These are phyloP conservation scores for Sciurus carolinensis DNA, from an alignment of 2,797 vertebrate genomes.

Conservation along the genomic window DNA sequence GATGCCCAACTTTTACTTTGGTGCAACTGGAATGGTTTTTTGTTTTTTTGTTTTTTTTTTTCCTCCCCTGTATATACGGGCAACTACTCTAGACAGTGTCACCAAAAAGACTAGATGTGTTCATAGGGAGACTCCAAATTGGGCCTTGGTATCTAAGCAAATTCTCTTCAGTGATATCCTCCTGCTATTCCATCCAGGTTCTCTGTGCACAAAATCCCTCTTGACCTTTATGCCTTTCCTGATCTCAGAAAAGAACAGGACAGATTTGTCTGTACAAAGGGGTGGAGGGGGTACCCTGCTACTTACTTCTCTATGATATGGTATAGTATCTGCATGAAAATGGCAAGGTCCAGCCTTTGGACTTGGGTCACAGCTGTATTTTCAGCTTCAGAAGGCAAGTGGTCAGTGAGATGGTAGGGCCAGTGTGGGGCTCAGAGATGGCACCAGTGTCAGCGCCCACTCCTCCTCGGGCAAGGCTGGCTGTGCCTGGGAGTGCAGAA, in stretches of 20 bases:
- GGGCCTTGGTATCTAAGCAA: not conserved
- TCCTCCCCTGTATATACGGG: not conserved
- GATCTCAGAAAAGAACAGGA: not conserved
- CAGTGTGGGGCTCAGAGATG: not conserved
- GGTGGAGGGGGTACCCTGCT: too few relatives aligned
- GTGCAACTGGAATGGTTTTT: not conserved
- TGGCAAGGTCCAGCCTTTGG: not conserved
- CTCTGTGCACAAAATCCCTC: not conserved
- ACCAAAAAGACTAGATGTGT: not conserved
- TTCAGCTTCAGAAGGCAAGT: not conserved
- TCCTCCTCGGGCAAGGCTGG: not conserved
- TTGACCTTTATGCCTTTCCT: not conserved
- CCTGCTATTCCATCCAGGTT: not conserved
- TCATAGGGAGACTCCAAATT: not conserved
- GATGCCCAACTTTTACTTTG: not conserved
- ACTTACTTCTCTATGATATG: not conserved
- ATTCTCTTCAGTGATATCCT: not conserved
- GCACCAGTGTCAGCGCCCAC: not conserved
- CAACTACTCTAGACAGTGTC: not conserved
- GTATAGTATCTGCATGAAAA: not conserved
- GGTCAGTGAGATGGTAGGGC: not conserved
- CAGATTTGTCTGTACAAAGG: not conserved
- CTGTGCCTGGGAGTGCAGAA: not conserved
- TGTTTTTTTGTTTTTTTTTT: not conserved
- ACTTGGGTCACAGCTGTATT: not conserved